Evolutionary conservation across 2,113 vertebrate genomes (phyloP).

Genomic region (Cyanocitta stelleri): DNA sequence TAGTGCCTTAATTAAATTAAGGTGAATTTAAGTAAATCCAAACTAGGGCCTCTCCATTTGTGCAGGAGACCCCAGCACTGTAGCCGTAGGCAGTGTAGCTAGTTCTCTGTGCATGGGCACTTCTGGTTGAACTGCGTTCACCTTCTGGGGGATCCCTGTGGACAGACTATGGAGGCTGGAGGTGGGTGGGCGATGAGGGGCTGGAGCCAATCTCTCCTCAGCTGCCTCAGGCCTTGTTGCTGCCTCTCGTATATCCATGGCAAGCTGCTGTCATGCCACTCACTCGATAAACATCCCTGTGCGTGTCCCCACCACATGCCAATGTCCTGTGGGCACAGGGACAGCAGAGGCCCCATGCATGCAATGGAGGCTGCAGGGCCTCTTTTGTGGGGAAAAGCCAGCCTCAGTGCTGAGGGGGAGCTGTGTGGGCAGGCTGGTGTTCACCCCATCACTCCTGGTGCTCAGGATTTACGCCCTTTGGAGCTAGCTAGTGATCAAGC

Average conservation of each 20-base stretch:
- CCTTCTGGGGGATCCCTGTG: neutral
- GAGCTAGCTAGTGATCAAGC: neutral
- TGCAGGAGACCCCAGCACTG: neutral
- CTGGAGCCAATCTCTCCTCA: rapidly evolving
- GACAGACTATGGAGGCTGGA: neutral
- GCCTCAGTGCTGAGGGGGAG: neutral
- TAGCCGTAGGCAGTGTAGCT: neutral
- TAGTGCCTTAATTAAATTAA: neutral
- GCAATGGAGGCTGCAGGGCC: neutral
- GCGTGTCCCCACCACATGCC: rapidly evolving
- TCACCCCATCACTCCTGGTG: rapidly evolving
- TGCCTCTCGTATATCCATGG: neutral
- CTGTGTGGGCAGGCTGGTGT: neutral
- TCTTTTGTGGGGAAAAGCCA: neutral
- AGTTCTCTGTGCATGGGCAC: neutral
- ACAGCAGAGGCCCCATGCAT: rapidly evolving
- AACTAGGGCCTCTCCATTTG: neutral
- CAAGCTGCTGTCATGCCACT: rapidly evolving
- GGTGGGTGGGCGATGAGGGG: neutral
- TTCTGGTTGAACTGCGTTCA: neutral
- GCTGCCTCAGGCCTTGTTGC: neutral
- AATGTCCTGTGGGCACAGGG: neutral
- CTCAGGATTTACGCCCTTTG: neutral
- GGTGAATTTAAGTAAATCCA: neutral
- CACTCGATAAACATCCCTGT: rapidly evolving